A percentile compares a stretch with the other conserved stretches of the same genome.
Conservation (phyloP, 2,888 invertebrate species). For the Falcaria lacertinaria region DNA sequence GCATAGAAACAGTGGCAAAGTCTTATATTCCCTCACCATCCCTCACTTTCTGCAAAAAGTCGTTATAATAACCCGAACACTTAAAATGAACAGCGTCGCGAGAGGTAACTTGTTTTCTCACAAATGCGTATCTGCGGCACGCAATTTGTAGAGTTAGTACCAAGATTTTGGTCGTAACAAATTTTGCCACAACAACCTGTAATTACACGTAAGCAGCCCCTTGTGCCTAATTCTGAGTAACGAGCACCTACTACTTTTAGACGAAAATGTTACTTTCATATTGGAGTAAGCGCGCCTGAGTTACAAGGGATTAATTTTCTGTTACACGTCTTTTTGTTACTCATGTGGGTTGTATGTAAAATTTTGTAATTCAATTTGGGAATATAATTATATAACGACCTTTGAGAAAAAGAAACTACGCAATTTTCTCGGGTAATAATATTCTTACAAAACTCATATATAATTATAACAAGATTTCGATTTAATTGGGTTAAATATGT, state of each 20-base stretch:
- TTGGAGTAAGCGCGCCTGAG: neutral
- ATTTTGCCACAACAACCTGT: slow-evolving; percentile 15
- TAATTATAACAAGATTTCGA: too few species aligned
- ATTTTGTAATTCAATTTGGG: too few species aligned
- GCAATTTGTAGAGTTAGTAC: slow-evolving; percentile 18
- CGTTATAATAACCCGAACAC: neutral
- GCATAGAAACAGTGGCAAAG: too few species aligned
- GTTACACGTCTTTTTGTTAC: too few species aligned
- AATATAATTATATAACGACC: too few species aligned
- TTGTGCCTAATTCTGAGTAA: slow-evolving; percentile 22
- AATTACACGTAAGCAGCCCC: slow-evolving; percentile 23
- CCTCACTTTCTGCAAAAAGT: neutral
- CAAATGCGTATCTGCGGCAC: slow-evolving; percentile 9
- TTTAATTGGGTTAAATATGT: too few species aligned
- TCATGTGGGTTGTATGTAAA: too few species aligned
- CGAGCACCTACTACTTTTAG: slow-evolving; percentile 9
- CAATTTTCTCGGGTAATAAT: too few species aligned
- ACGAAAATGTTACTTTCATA: neutral
- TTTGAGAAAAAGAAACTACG: too few species aligned
- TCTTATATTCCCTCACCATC: neutral
- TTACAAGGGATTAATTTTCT: too few species aligned
- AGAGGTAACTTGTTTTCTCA: slow-evolving; percentile 6
- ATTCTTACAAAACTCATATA: too few species aligned
- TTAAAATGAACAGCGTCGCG: neutral
- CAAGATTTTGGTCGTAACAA: slow-evolving; percentile 16